Evolutionary conservation across 2,797 vertebrate genomes (phyloP), one percentile per base, ranked within the genome.

Genomic region (Hypotaenidia okinawae): DNA sequence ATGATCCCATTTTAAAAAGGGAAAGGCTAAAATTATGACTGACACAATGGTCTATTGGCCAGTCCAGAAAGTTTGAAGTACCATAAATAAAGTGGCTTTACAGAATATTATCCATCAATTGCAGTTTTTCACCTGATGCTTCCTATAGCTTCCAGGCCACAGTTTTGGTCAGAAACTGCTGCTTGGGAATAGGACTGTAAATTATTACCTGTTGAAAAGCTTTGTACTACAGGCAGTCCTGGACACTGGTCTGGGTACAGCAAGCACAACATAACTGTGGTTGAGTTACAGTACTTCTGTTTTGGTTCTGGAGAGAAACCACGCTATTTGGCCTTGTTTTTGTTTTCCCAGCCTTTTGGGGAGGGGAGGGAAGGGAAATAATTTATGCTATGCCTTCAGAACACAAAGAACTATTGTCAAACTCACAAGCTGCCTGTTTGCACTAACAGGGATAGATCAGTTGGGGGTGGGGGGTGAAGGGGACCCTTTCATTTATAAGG

Each of bases 21-120:
- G 70, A 95, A 91, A 70, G 85, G 83, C 80, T 95, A 94, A 94
- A 96, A 88, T 14, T 90, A 70, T 66, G 70, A 39, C 90, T 84
- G 85, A 89, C 84, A 96, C 87, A 94, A 94, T 86, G 41, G 77
- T 30, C 52, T 82, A 16, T 23, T 28, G 85, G 82, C 43, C 83
- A 78, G 43, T 47, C 39, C 68, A 61, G 47, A 63, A 87, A 82
- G 25, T 35, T 15, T 61, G 16, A 94, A 80, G 47, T 45, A 39
- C 35, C 51, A 30, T 33, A 79, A 91, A 84, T 69, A 87, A 93
- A 92, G 73, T 16, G 69, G 41, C 33, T 91, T 86, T 66, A 55
- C 32, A 63, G 35, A 84, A 66, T 30, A 45, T 45, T 16, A 45
- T 69, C 47, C 45, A 81, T 76, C 80, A 66, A 30, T 55, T 81